Evolutionary conservation across 1,140 invertebrate genomes (phyloP), one percentile per base, ranked within the genome.

Genomic region (Thaumetopoea pityocampa): DNA sequence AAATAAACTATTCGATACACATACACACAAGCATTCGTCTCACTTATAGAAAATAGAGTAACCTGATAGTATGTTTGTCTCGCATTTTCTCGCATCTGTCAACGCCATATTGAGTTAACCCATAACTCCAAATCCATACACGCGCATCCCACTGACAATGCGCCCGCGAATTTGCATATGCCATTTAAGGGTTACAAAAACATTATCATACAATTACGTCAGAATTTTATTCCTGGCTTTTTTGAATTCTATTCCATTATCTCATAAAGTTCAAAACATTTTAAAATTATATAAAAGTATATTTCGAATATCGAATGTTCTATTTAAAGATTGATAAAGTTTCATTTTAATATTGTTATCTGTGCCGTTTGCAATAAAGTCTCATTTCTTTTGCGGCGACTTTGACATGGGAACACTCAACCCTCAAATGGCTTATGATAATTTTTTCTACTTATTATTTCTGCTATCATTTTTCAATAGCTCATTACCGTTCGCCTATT

Each of bases 401-500:
- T 17, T 17, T 5, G n/a, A 5, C 28, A 41, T 41, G 37, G 37
- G 37, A 41, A 41, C 19, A 23, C 27, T 14, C 5, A 30, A 41
- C 72, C 74, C 72, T 55, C 48, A 67, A 71, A 74, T 69, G 55
- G 55, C 38, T 74, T 81, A 83, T 83, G 79, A 64, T 72, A 83
- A 83, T 79, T 79, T 67, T 30, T 36, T 29, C 43, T 49, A 40
- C 47, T 67, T 72, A 72, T 72, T 72, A 74, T 76, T 79, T 84
- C 81, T 69, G 63, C 67, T 73, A 81, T 84, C 74, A 84, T 84
- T 81, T 81, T 84, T 84, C 79, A 84, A 84, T 81, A 81, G 74
- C 69, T 81, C 76, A 81, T 84, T 84, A 84, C 38, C 11, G 28
- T 32, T 16, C 29, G 35, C 16, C 41, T 43, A 43, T 53, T 32